phyloP scores from a whole-genome alignment of 2,113 vertebrate species.

The Salvelinus fontinalis region DNA sequence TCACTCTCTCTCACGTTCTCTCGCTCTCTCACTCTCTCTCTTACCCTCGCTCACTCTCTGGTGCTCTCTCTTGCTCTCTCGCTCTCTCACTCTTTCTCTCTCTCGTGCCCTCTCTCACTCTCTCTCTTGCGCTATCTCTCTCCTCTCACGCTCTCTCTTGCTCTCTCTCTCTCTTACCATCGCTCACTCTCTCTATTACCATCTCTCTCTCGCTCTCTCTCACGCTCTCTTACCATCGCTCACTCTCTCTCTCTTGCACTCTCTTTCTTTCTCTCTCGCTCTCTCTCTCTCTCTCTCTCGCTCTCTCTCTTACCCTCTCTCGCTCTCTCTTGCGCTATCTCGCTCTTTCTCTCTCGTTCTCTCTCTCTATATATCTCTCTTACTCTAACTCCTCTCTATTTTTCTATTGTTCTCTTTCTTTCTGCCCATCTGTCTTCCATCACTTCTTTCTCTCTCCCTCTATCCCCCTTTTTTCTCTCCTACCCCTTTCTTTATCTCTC shows the following conservation, averaged over 20 bases:
- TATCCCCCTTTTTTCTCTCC: neutral
- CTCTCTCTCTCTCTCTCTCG: neutral
- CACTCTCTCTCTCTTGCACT: neutral
- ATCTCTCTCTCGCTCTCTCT: slow-evolving; percentile 38
- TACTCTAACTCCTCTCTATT: slow-evolving; percentile 2
- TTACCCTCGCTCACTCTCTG: neutral
- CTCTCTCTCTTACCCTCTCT: too few species aligned
- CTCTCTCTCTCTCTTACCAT: neutral
- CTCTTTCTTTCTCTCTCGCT: too few species aligned
- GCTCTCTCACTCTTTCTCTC: slow-evolving; percentile 36
- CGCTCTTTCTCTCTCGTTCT: neutral
- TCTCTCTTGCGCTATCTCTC: slow-evolving; percentile 27
- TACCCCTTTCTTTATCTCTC: neutral
- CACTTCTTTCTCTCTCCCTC: neutral
- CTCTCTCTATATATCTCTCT: neutral
- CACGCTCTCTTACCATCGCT: neutral
- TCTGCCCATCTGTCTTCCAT: neutral
- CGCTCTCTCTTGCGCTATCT: neutral
- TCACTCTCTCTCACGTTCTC: neutral
- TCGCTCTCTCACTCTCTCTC: neutral
- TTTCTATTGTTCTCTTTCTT: slow-evolving; percentile 1
- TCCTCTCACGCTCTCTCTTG: slow-evolving; percentile 50
- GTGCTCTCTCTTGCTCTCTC: neutral
- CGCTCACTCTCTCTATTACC: neutral
- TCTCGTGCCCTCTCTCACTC: slow-evolving; percentile 11